Percentiles rank a stretch among this genome's conserved stretches.
Evolutionary conservation across 2,113 vertebrate species (phyloP).

Genomic region (Micromys minutus): DNA sequence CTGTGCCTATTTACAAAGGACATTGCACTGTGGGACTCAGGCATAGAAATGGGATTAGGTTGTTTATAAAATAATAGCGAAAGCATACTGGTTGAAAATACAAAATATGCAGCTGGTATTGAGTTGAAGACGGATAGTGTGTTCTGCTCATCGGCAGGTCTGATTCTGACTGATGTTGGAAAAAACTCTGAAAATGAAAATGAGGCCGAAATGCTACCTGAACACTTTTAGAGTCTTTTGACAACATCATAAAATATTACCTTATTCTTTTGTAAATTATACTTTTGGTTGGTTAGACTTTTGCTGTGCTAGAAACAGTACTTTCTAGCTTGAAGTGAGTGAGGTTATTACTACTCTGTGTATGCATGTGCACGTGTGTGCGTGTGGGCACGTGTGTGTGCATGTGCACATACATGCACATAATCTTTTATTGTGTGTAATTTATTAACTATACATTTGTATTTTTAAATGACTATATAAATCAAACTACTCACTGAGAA

Average conservation of each 20-base stretch:
- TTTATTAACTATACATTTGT: constrained; percentile 65
- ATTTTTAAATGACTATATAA: constrained; percentile 60
- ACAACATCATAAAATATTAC: constrained; percentile 32
- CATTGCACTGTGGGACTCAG: background rate
- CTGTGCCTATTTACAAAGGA: constrained; percentile 28
- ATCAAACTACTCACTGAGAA: constrained; percentile 48
- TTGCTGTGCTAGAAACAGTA: constrained; percentile 27
- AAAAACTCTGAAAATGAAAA: constrained; percentile 1
- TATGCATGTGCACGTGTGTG: background rate
- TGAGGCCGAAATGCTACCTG: background rate
- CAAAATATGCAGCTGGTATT: background rate
- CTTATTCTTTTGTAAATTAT: constrained; percentile 58
- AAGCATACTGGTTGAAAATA: background rate
- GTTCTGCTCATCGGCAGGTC: background rate
- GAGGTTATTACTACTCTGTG: constrained; percentile 15
- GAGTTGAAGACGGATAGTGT: background rate
- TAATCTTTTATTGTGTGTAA: constrained; percentile 57
- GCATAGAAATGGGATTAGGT: background rate
- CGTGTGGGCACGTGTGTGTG: background rate
- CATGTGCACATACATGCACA: background rate
- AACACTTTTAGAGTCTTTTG: constrained; percentile 52
- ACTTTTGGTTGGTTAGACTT: constrained; percentile 25
- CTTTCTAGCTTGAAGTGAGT: constrained; percentile 9
- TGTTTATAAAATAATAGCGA: constrained; percentile 27
- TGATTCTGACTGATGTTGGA: constrained; percentile 24